These are phyloP conservation scores for Gorsachius magnificus DNA, from an alignment of 2,797 vertebrate genomes.

Conservation along the genomic window DNA sequence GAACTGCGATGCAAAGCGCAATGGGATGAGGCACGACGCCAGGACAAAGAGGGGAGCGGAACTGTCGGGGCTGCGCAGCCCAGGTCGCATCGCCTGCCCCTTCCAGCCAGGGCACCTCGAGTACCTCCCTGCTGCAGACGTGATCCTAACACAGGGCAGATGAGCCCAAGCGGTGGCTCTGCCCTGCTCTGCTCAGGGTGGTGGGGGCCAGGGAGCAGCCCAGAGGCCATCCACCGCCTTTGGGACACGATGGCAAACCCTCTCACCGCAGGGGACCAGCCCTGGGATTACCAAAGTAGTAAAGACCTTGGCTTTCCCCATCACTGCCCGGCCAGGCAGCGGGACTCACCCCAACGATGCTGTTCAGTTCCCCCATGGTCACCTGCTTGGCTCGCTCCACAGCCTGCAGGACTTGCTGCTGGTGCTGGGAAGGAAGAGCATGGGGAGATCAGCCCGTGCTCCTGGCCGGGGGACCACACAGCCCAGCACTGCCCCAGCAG, in stretches of 20 bases:
- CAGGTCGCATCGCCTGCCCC: not conserved
- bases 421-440: slow-evolving; percentile 72
- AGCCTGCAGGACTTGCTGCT: slow-evolving; percentile 86
- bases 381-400: slow-evolving; percentile 87
- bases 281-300: fast-evolving
- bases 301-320: not conserved
- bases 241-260: not conserved
- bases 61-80: not conserved
- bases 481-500: fast-evolving
- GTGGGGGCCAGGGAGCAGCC: not conserved
- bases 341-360: slow-evolving; percentile 88
- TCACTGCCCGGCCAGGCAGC: fast-evolving
- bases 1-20: not conserved
- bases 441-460: fast-evolving
- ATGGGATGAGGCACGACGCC: fast-evolving
- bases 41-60: not conserved
- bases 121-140: fast-evolving
- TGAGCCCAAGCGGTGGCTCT: fast-evolving
- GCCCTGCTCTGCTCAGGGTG: not conserved
- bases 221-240: fast-evolving
- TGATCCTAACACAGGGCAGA: fast-evolving
- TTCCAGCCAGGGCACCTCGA: not conserved
- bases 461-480: not conserved
- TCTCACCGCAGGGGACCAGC: fast-evolving
- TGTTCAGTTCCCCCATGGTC: slow-evolving; percentile 84